Evolutionary conservation across 2,797 vertebrate species (phyloP), one percentile per base, ranked within the genome.

Genomic region (Propithecus deckenii): DNA sequence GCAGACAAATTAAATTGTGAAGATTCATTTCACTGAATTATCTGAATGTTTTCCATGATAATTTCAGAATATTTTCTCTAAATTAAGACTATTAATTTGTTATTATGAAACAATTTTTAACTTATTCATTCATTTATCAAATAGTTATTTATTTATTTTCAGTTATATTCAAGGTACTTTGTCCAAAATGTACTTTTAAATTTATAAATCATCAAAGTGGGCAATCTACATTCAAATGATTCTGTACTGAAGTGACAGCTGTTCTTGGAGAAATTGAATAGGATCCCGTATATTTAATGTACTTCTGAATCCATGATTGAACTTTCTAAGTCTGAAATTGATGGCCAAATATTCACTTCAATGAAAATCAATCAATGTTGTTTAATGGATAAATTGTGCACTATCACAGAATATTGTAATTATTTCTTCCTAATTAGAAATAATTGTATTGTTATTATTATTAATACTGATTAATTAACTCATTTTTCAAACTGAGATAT

Each of bases 71-170:
- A 67, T 93, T 88, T 84, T 38, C 22, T 81, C 28, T 87, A 22
- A 74, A 79, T 83, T 84, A 57, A 84, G 7, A 84, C 5, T 65
- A 57, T 72, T 9, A n/a, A 11, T 79, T 91, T 95, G 9, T 15
- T 57, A 13, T 57, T 30, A 80, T 89, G 74, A 20, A 18, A 76
- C 92, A 89, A 94, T 92, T 97, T 88, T 95, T 81, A 80, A 7
- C 5, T 50, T 76, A 80, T 86, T 69, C 20, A 48, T 89, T 75
- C 25, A 93, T 80, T 85, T 41, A 57, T 52, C 89, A 5, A 76
- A 32, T 61, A 57, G 8, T n/a, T 79, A 67, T 63, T n/a, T 74
- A 74, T 43, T 50, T 87, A 38, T 50, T 89, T 41, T 76, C 1
- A 69, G 11, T 81, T 30, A 41, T 57, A n/a, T 67, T 43, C 80